Evolutionary conservation across 2,888 invertebrate species (phyloP), one percentile per base, ranked within the genome.

Genomic region (Biston betularia): DNA sequence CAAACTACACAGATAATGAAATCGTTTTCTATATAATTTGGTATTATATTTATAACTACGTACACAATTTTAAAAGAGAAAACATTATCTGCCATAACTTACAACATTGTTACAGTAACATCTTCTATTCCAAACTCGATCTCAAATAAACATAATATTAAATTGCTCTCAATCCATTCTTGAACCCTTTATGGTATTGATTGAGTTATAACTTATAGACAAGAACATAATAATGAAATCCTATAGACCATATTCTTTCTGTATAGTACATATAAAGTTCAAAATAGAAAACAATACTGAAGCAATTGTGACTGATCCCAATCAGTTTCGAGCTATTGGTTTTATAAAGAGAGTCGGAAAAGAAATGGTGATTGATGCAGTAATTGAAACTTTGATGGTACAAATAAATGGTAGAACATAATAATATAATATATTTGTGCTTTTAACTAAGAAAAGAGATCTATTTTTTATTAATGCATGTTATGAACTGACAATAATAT

Each of bases 121-220:
- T 55, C 35, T 69, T 60, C 40, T 65, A 70, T 71, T 68, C 77
- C 78, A 79, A 71, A 66, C 58, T 66, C 49, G 65, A 67, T 70
- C 71, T 65, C 69, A 70, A 86, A 88, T 86, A 86, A 84, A 85
- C 79, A 87, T 87, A 81, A 82, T 81, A 82, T 60, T 69, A 68
- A 69, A 69, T 80, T 80, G 77, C 77, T 63, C 77, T 78, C 77
- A 73, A 74, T 73, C 74, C 77, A 77, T 82, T 74, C 77, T 75
- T 68, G 74, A 77, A 79, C 81, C 81, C 77, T 81, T 79, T 83
- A 83, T 75, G 79, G 83, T 62, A 76, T 59, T 71, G 85, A 90
- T 90, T 87, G 85, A 90, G 90, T 86, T 88, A 89, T 89, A 85
- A 79, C 79, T 87, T 88, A 85, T 77, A 81, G 80, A 77, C 71